A percentile compares a stretch with the other conserved stretches of the same genome.
These are phyloP conservation scores for Ametastegia equiseti DNA, from an alignment of 2,888 invertebrate species.

Conservation along the genomic window DNA sequence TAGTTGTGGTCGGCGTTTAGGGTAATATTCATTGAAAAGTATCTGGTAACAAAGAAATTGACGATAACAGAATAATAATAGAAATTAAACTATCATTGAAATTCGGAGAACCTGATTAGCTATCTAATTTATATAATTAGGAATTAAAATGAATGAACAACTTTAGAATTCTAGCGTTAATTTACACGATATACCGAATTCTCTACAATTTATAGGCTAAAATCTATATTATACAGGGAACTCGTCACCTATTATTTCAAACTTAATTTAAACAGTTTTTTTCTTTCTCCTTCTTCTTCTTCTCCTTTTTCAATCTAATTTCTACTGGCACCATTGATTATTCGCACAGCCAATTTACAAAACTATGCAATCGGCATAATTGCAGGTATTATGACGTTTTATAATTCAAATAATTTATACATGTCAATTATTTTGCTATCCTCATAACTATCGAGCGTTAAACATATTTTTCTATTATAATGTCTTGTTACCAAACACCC, in stretches of 20 bases:
- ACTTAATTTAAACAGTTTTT: conserved; percentile 21
- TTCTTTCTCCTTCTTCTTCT: not conserved
- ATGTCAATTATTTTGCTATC: not conserved
- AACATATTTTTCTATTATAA: not conserved
- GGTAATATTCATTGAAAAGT: conserved; percentile 41
- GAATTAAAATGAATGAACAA: conserved; percentile 13
- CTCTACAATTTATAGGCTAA: not conserved
- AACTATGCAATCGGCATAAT: conserved; percentile 38
- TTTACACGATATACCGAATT: conserved; percentile 1
- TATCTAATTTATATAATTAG: conserved; percentile 23
- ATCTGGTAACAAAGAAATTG: conserved; percentile 40
- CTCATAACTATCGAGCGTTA: conserved; percentile 1
- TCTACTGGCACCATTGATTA: conserved; percentile 44
- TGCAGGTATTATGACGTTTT: conserved; percentile 2
- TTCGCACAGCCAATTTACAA: conserved; percentile 39
- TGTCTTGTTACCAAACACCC: conserved; percentile 42
- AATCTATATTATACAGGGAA: conserved; percentile 25
- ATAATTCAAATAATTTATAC: not conserved
- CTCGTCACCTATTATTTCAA: not conserved
- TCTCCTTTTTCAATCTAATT: not conserved
- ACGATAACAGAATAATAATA: not conserved
- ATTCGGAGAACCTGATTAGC: not conserved
- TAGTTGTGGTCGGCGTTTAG: conserved; percentile 23
- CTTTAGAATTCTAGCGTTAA: conserved; percentile 8
- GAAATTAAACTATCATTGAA: not conserved